A percentile compares a stretch with the other conserved stretches of the same genome.
phyloP scores from a whole-genome alignment of 2,888 invertebrate genomes.

The Camptogramma bilineatum region DNA sequence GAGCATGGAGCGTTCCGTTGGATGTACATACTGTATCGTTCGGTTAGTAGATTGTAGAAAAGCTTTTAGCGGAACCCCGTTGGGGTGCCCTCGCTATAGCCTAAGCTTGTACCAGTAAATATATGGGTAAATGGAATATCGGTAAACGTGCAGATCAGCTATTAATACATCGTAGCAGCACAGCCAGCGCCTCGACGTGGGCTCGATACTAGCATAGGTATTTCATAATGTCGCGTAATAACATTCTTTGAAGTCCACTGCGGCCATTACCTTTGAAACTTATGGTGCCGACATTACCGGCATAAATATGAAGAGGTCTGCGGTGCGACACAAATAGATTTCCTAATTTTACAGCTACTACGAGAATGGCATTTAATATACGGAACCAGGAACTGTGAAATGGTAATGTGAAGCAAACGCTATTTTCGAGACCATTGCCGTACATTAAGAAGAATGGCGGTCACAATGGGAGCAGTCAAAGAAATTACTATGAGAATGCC shows the following conservation, averaged over 20 bases:
- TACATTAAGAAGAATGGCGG: constrained; percentile 48
- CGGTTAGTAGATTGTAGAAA: constrained; percentile 56
- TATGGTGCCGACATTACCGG: constrained; percentile 48
- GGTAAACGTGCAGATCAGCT: constrained; percentile 46
- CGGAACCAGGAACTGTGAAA: constrained; percentile 44
- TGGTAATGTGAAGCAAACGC: constrained; percentile 45
- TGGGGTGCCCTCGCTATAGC: constrained; percentile 49
- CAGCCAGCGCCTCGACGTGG: constrained; percentile 21
- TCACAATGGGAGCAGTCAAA: constrained; percentile 50
- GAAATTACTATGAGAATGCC: constrained; percentile 52
- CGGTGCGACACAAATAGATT: constrained; percentile 37
- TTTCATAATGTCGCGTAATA: constrained; percentile 51
- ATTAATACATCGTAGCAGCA: constrained; percentile 47
- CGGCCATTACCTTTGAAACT: constrained; percentile 56
- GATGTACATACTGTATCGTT: constrained; percentile 49
- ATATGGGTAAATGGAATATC: constrained; percentile 52
- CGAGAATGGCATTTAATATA: constrained; percentile 38
- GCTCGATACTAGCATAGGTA: constrained; percentile 44
- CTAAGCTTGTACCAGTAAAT: constrained; percentile 51
- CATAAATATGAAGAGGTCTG: constrained; percentile 33
- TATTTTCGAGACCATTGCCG: constrained; percentile 50
- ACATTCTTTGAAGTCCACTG: constrained; percentile 51
- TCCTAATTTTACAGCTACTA: constrained; percentile 39
- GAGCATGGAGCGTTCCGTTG: constrained; percentile 32
- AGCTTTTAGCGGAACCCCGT: constrained; percentile 63